Conservation (phyloP, 2,113 vertebrate genomes). For the Tachuris rubrigastra region DNA sequence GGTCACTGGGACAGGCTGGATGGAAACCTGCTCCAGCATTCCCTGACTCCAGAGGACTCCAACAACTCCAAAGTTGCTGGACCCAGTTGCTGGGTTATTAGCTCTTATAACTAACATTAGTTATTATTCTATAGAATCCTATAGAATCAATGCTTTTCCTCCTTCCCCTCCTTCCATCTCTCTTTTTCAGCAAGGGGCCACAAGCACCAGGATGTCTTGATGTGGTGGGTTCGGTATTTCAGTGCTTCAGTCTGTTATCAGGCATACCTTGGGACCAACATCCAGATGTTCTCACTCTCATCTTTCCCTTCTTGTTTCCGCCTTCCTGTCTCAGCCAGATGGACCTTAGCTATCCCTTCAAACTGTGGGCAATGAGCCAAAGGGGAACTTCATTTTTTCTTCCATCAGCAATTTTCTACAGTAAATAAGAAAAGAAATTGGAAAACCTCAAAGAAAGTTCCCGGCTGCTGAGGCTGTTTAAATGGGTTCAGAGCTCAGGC, state of each 20-base stretch:
- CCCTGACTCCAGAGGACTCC: not conserved
- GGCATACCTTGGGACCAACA: not conserved
- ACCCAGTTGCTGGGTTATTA: not conserved
- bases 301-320: not conserved
- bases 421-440: conserved; percentile 49
- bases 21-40: not conserved
- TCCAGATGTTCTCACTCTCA: not conserved
- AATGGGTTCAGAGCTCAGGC: conserved; percentile 16
- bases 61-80: accelerated
- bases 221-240: not conserved
- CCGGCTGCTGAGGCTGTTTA: conserved; percentile 31
- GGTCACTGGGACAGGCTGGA: not conserved
- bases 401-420: conserved; percentile 36
- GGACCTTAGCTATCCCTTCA: not conserved
- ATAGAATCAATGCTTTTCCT: not conserved
- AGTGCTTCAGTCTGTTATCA: not conserved
- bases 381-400: not conserved
- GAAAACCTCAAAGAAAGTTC: conserved; percentile 35
- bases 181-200: not conserved
- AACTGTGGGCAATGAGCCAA: not conserved
- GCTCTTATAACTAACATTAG: not conserved
- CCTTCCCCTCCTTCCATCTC: not conserved
- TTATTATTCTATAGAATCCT: not conserved
- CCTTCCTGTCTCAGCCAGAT: not conserved
- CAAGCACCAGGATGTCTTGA: not conserved